phyloP scores from a whole-genome alignment of 2,797 vertebrate genomes.

The Melanotaenia trifasciata region DNA sequence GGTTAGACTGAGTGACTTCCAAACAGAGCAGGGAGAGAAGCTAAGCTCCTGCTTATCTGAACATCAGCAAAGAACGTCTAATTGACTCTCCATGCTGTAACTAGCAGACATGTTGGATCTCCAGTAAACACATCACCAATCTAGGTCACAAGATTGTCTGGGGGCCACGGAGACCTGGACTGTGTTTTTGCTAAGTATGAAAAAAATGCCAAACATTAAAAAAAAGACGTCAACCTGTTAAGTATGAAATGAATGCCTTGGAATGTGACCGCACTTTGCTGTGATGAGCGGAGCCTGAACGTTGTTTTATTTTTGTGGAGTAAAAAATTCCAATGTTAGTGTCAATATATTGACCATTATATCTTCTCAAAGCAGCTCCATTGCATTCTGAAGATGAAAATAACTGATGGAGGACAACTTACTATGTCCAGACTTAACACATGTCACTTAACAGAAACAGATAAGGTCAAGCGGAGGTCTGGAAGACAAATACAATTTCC shows the following conservation, averaged over 20 bases:
- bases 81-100: conserved; percentile 40
- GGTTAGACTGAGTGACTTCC: conserved; percentile 46
- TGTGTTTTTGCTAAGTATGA: conserved; percentile 45
- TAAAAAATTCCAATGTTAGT: neutral
- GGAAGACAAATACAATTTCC: neutral
- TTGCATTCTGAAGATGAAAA: neutral
- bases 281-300: neutral
- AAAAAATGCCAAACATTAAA: conserved; percentile 61
- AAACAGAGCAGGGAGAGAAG: conserved; percentile 24
- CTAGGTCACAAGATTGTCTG: conserved; percentile 54
- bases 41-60: conserved; percentile 46
- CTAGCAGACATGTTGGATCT: conserved; percentile 55
- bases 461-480: neutral
- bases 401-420: neutral
- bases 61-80: conserved; percentile 48
- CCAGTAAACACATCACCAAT: conserved; percentile 59
- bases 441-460: neutral
- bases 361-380: neutral
- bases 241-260: conserved; percentile 26
- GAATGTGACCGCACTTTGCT: neutral
- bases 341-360: neutral
- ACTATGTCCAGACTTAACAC: neutral
- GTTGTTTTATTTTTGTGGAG: neutral
- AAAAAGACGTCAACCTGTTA: conserved; percentile 21
- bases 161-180: conserved; percentile 31